phyloP scores from a whole-genome alignment of 1,140 invertebrate species.

The Drosophila repletoides region DNA sequence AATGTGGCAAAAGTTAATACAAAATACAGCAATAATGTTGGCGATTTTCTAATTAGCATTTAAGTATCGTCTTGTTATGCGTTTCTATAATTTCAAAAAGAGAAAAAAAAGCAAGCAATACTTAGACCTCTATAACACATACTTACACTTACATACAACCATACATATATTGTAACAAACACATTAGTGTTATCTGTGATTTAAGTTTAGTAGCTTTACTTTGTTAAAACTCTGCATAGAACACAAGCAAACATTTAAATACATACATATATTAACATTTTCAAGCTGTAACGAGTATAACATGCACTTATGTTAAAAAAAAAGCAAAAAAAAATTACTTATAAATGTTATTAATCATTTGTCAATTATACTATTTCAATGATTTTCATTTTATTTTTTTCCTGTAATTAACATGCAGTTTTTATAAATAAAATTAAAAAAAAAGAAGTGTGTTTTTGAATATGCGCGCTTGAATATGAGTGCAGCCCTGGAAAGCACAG shows the following conservation, averaged over 20 bases:
- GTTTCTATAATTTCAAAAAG: slow-evolving; percentile 55
- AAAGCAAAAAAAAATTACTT: no score
- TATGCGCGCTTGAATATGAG: no score
- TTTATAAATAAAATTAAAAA: slow-evolving; percentile 74
- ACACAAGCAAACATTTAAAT: slow-evolving; percentile 26
- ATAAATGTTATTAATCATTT: slow-evolving; percentile 70
- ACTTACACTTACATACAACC: slow-evolving; percentile 41
- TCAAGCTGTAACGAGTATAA: slow-evolving; percentile 56
- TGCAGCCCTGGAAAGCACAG: no score
- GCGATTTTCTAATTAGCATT: slow-evolving; percentile 63
- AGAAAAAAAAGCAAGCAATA: slow-evolving; percentile 19
- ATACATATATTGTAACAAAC: slow-evolving; percentile 73
- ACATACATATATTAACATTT: slow-evolving; percentile 45
- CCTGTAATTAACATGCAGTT: slow-evolving; percentile 67
- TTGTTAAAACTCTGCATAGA: slow-evolving; percentile 68
- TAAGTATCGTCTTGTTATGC: slow-evolving; percentile 62
- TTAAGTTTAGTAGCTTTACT: slow-evolving; percentile 82
- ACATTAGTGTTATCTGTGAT: slow-evolving; percentile 81
- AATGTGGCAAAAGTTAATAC: slow-evolving; percentile 42
- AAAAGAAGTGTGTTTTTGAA: neutral
- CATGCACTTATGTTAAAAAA: slow-evolving; percentile 48
- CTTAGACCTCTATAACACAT: slow-evolving; percentile 31
- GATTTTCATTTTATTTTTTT: slow-evolving; percentile 45
- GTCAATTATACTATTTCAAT: slow-evolving; percentile 58
- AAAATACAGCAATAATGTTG: slow-evolving; percentile 59